Base-by-base conservation (phyloP, 2,888 invertebrate genomes). In the Orthosia gothica region DNA sequence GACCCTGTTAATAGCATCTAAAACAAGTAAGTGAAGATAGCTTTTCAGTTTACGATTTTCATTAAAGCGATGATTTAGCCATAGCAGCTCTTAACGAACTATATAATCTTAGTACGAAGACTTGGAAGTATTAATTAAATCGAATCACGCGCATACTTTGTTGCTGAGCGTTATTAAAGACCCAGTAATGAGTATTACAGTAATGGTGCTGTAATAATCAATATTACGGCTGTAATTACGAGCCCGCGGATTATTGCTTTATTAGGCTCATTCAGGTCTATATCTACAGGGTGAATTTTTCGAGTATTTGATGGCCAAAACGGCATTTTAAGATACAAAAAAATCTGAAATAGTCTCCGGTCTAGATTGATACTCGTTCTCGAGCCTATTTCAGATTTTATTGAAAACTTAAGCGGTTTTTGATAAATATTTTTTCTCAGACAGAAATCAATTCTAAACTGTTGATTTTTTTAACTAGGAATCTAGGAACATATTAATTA, bases 201-300 rank as follows among this genome's bases (percentile, higher is more conserved):
- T 80, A 78, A 80, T 80, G 59, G 63, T 67, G 81, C 85, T 81
- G 85, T 90, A 88, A 89, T 91, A 88, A 87, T 92, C 87, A 89
- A 88, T 91, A 91, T 91, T 88, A 90, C 87, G 68, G 79, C 68
- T 81, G 83, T 91, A 89, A 91, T 91, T 89, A 90, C 82, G 70
- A 74, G 75, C 83, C 86, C 76, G 84, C 59, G 76, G 87, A 89
- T 89, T 91, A 92, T 91, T 88, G 89, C 92, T 91, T 91, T 91
- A 93, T 92, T 90, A 89, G 89, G 83, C 64, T 82, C 49, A 54
- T 20, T 77, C 23, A 20, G 7, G 9, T 40, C 20, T 5, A 16
- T 58, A 74, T 26, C 20, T 5, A 74, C 70, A 78, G 78, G 70
- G 0, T 78, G 74, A 3, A 3, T 20, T 67, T 45, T 50, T 15